A percentile compares a stretch with the other conserved stretches of the same genome.
Conservation (phyloP, 2,888 invertebrate species). For the Drosophila leonis region DNA sequence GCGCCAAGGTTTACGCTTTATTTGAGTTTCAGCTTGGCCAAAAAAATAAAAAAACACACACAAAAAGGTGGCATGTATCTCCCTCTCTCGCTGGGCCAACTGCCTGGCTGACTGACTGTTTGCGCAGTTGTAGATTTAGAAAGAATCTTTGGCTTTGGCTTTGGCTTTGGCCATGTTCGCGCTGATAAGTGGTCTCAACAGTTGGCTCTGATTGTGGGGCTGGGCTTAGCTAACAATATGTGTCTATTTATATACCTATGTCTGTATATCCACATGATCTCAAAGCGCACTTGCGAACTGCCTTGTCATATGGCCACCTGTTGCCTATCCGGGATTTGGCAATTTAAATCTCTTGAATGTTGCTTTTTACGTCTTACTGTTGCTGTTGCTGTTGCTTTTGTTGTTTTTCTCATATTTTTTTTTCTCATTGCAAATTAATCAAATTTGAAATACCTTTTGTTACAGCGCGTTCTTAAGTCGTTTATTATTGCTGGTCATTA, state of each 20-base stretch:
- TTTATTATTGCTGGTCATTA: slow-evolving; percentile 42
- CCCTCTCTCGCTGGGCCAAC: neutral
- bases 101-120: slow-evolving; percentile 10
- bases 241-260: neutral
- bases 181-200: slow-evolving; percentile 33
- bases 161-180: slow-evolving; percentile 4
- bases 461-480: slow-evolving; percentile 39
- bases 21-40: slow-evolving; percentile 42
- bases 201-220: slow-evolving; percentile 48
- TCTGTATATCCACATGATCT: slow-evolving; percentile 28
- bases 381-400: neutral
- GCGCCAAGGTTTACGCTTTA: slow-evolving; percentile 55
- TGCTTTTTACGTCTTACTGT: slow-evolving; percentile 37
- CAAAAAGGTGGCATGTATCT: neutral
- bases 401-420: neutral
- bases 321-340: slow-evolving; percentile 46
- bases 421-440: slow-evolving; percentile 32
- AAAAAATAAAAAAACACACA: slow-evolving; percentile 9
- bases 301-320: slow-evolving; percentile 52
- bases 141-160: slow-evolving; percentile 13
- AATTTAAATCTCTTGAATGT: slow-evolving; percentile 20
- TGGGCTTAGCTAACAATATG: slow-evolving; percentile 1
- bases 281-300: slow-evolving; percentile 32
- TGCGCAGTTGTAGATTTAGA: slow-evolving; percentile 30
- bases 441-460: slow-evolving; percentile 16